Conservation (phyloP, 1,140 invertebrate species). For the Medauroidea extradentata region DNA sequence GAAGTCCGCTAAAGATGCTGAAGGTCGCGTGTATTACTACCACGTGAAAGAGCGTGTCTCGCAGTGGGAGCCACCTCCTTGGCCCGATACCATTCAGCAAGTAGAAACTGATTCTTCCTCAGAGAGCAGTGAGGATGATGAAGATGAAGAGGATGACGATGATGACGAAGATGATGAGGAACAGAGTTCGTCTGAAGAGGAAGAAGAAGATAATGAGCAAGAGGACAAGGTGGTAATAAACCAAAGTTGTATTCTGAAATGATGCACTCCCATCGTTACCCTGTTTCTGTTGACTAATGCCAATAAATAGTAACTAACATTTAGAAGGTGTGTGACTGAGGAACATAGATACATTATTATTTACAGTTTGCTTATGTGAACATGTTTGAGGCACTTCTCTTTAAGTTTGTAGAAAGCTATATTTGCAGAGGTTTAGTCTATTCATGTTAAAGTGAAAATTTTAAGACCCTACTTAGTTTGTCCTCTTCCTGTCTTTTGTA, state of each 20-base stretch:
- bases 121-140: constrained; percentile 45
- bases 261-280: too few relatives aligned
- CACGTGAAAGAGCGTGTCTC: constrained; percentile 76
- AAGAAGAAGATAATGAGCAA: constrained; percentile 47
- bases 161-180: constrained; percentile 44
- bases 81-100: constrained; percentile 44
- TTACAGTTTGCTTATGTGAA: too few relatives aligned
- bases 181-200: constrained; percentile 43
- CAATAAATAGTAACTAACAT: too few relatives aligned
- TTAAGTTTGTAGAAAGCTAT: too few relatives aligned
- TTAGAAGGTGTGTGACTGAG: too few relatives aligned
- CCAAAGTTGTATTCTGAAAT: background rate
- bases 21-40: constrained; percentile 88
- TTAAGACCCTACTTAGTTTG: too few relatives aligned
- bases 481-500: too few relatives aligned
- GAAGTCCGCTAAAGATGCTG: constrained; percentile 74
- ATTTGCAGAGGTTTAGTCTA: too few relatives aligned
- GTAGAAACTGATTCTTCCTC: constrained; percentile 44
- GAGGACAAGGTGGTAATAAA: constrained; percentile 20
- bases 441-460: too few relatives aligned
- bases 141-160: constrained; percentile 46
- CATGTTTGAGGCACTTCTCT: too few relatives aligned
- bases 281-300: too few relatives aligned
- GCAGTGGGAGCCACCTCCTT: constrained; percentile 82
- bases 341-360: too few relatives aligned